A percentile compares a stretch with the other conserved stretches of the same genome.
phyloP scores from a whole-genome alignment of 2,113 vertebrate genomes.

The Monarcha castaneiventris region DNA sequence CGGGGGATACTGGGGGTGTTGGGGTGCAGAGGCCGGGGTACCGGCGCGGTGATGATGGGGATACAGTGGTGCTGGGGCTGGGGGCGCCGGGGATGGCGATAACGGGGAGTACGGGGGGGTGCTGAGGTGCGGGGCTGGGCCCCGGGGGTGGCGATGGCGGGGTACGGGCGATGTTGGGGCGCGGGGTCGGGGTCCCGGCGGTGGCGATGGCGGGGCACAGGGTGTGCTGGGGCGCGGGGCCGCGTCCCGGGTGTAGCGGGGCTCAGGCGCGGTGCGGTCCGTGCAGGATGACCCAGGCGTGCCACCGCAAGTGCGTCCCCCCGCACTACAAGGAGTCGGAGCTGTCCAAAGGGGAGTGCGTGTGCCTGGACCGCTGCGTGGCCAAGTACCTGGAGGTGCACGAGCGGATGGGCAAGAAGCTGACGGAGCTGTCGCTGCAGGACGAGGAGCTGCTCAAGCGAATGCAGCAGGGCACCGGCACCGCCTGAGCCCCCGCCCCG shows the following conservation, averaged over 20 bases:
- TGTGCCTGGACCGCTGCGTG: constrained; percentile 95
- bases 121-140: not conserved
- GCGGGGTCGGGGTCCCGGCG: not conserved
- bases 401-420: constrained; percentile 90
- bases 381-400: constrained; percentile 97
- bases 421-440: constrained; percentile 92
- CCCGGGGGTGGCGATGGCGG: too few species aligned
- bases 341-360: constrained; percentile 91
- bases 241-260: not conserved
- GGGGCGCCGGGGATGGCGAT: not conserved
- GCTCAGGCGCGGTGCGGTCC: not conserved
- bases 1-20: too few species aligned
- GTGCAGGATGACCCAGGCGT: constrained; percentile 92
- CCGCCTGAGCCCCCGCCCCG: not conserved
- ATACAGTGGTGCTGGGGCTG: not conserved
- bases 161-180: not conserved
- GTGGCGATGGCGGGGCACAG: not conserved
- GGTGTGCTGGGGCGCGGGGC: too few species aligned
- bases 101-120: not conserved
- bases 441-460: constrained; percentile 93
- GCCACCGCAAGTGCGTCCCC: constrained; percentile 93
- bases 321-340: constrained; percentile 94
- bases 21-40: too few species aligned
- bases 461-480: constrained; percentile 71
- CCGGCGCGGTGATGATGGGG: too few species aligned